Evolutionary conservation across 2,797 vertebrate genomes (phyloP), one percentile per base, ranked within the genome.

Genomic region (Melopsittacus undulatus): DNA sequence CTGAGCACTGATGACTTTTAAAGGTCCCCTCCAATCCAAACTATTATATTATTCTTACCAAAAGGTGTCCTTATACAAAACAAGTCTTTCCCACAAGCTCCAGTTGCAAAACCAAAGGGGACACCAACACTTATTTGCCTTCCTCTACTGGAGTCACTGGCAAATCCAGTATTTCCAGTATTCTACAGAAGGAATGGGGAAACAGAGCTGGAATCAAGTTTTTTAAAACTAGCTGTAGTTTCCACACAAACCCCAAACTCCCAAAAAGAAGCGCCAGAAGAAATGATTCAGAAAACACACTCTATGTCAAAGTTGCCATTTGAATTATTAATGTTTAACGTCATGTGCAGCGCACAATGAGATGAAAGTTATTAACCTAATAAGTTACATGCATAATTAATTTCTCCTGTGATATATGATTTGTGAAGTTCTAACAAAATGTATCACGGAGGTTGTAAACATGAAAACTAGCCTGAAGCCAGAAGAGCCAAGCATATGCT

Each of bases 381-480:
- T 81, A 95, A 97, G 92, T 94, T 93, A 94, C 77, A 93, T 82
- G 67, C 88, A 93, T 95, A 95, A 96, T 95, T 95, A 95, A 97
- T 95, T 93, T 92, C 7, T 93, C 23, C 48, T 89, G 68, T 90
- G 90, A 90, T 95, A 82, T 13, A 84, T 73, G 70, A 92, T 70
- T 89, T 92, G 46, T 89, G 94, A 93, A 93, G 70, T 84, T 93
- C 74, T 87, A 94, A 94, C 74, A 36, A 82, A 91, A 84, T 79
- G 63, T 73, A 86, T 87, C 93, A 90, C 48, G 69, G 67, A 61
- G 67, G 63, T 43, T 89, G 86, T 90, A 94, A 95, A 95, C 93
- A 95, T 78, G 63, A 69, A 95, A 92, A 94, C 73, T 82, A 95
- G 92, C 95, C 93, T 92, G 94, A 87, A 97, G 94, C 59, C 75